phyloP scores from a whole-genome alignment of 2,888 invertebrate genomes.

The Drosophila paramelanica region DNA sequence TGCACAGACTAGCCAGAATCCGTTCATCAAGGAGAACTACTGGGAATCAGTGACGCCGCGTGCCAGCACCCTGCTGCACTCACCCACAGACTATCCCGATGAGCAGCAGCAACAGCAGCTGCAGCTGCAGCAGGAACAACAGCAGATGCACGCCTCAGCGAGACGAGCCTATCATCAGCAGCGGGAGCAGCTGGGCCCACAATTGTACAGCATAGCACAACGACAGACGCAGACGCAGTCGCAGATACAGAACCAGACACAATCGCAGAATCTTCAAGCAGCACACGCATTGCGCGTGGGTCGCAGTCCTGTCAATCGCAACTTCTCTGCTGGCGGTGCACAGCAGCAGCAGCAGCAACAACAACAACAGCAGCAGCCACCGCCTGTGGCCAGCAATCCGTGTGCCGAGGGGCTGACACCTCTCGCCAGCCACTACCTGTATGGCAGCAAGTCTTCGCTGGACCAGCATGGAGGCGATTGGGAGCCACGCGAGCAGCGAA shows the following conservation, averaged over 20 bases:
- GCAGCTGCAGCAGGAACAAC: constrained; percentile 55
- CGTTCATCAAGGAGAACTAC: constrained; percentile 83
- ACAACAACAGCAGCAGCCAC: constrained; percentile 3
- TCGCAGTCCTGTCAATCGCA: constrained; percentile 80
- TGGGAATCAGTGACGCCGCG: constrained; percentile 80
- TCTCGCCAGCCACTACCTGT: constrained; percentile 76
- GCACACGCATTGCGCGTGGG: constrained; percentile 76
- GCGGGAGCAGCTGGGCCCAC: constrained; percentile 70
- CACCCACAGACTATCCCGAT: constrained; percentile 72
- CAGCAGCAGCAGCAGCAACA: constrained; percentile 37
- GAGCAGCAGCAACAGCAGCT: constrained; percentile 67
- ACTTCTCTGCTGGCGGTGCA: constrained; percentile 18
- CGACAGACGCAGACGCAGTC: constrained; percentile 40
- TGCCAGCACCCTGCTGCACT: constrained; percentile 81
- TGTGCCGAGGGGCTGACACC: constrained; percentile 77
- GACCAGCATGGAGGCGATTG: constrained; percentile 73
- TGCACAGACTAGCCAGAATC: constrained; percentile 76
- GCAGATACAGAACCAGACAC: constrained; percentile 32
- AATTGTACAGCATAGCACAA: constrained; percentile 58
- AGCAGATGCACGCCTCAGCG: constrained; percentile 61
- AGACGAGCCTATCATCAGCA: constrained; percentile 70
- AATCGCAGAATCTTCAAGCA: constrained; percentile 31
- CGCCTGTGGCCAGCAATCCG: constrained; percentile 43
- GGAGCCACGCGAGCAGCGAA: constrained; percentile 76
- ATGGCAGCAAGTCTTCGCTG: constrained; percentile 78